Base-by-base conservation (phyloP, 2,888 invertebrate genomes). In the Sesia bembeciformis region DNA sequence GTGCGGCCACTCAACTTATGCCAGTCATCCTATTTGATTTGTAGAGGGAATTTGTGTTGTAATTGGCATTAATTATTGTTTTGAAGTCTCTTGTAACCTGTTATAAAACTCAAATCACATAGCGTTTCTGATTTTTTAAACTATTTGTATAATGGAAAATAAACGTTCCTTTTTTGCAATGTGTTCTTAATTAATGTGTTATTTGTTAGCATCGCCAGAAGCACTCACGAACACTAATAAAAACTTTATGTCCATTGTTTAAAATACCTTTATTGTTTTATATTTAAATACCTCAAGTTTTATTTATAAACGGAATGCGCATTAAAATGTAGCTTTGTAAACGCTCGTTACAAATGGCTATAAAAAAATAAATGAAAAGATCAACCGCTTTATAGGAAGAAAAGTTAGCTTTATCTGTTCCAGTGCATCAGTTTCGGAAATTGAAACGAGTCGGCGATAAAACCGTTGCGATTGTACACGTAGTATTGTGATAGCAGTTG, bases 11-110 rank as follows among this genome's bases (percentile, higher is more conserved):
- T 80, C 73, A 67, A 77, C 72, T 80, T 76, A 60, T 78, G 82
- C 85, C 71, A 87, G 88, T 89, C 89, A 89, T 89, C 73, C 71
- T 71, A 81, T 85, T 87, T 87, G 86, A 89, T 88, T 63, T 87
- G 83, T 84, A 66, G 67, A 77, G 72, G 74, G 74, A 81, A 78
- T 78, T 78, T 76, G 76, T 79, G 72, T 72, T 70, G 80, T 87
- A 87, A 88, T 86, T 86, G 81, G 78, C 80, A 75, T 78, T 85
- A 85, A 88, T 85, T 85, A 84, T 80, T 84, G 78, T 86, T 86
- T 84, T 77, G 74, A 79, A 75, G 70, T 74, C 72, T 73, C 59
- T 68, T 67, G 71, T 70, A 70, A 62, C 57, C 62, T 70, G 67
- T 68, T 71, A 70, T 70, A 66, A 73, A 68, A 70, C 62, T 65